A percentile compares a stretch with the other conserved stretches of the same genome.
phyloP scores from a whole-genome alignment of 1,140 invertebrate genomes.

The Conus betulinus region DNA sequence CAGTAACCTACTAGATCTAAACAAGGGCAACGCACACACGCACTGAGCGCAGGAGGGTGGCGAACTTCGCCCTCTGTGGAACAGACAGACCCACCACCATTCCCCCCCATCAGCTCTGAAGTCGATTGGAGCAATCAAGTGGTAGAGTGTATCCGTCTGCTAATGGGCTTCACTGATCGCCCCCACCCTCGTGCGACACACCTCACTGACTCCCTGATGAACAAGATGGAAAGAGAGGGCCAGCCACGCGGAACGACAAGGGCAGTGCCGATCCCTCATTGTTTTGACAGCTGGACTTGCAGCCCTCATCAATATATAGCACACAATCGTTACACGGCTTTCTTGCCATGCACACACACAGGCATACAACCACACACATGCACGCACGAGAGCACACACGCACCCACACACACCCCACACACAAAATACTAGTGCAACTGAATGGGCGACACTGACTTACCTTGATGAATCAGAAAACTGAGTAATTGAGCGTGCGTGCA shows the following conservation, averaged over 20 bases:
- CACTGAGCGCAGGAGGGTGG: no score
- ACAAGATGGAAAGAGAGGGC: not conserved
- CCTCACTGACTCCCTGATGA: not conserved
- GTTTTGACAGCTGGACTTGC: not conserved
- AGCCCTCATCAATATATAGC: not conserved
- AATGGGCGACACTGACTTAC: no score
- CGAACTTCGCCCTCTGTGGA: no score
- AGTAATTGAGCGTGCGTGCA: no score
- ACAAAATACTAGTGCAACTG: no score
- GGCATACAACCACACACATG: not conserved
- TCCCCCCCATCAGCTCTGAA: not conserved
- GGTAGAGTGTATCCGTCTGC: not conserved
- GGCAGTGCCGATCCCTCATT: not conserved
- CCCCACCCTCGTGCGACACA: not conserved
- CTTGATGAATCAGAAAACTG: no score
- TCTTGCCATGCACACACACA: not conserved
- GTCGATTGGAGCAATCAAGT: not conserved
- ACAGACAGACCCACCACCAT: no score
- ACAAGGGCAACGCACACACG: no score
- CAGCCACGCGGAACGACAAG: not conserved
- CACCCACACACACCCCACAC: no score
- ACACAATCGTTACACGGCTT: not conserved
- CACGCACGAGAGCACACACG: not conserved
- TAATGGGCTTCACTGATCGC: constrained; percentile 6
- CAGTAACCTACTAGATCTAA: no score